Conservation (phyloP, 2,888 invertebrate species). For the Sacculina carcini region DNA sequence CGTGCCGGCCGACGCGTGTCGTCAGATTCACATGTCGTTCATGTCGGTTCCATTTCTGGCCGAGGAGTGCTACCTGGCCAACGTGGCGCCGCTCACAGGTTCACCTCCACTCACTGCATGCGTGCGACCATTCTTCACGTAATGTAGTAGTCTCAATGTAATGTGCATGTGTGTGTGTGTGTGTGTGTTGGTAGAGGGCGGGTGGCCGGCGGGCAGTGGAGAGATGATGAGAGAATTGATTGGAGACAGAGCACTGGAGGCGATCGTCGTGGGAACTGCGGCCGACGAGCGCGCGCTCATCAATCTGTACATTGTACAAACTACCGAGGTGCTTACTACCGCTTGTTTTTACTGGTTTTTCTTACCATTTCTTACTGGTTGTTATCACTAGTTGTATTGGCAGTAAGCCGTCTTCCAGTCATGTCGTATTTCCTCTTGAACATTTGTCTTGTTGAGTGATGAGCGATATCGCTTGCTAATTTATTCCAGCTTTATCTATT, state of each 20-base stretch:
- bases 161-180: not conserved
- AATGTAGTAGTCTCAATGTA: not conserved
- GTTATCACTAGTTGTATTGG: too few relatives aligned
- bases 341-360: not conserved
- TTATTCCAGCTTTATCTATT: not conserved
- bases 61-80: constrained; percentile 75
- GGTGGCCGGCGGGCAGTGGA: constrained; percentile 49
- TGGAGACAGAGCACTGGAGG: constrained; percentile 55
- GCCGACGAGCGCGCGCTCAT: constrained; percentile 50
- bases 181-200: constrained; percentile 20
- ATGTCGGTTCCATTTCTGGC: constrained; percentile 90
- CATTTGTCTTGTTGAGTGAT: too few relatives aligned
- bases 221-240: constrained; percentile 54
- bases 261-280: constrained; percentile 60
- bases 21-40: constrained; percentile 81
- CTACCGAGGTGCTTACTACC: constrained; percentile 6
- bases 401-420: too few relatives aligned
- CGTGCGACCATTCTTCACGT: not conserved
- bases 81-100: constrained; percentile 53
- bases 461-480: not conserved
- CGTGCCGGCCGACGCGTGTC: constrained; percentile 44
- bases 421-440: too few relatives aligned
- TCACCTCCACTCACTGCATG: not conserved
- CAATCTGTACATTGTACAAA: constrained; percentile 38
- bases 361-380: too few relatives aligned